phyloP scores from a whole-genome alignment of 2,888 invertebrate species.

The Nemapogon koenigi region DNA sequence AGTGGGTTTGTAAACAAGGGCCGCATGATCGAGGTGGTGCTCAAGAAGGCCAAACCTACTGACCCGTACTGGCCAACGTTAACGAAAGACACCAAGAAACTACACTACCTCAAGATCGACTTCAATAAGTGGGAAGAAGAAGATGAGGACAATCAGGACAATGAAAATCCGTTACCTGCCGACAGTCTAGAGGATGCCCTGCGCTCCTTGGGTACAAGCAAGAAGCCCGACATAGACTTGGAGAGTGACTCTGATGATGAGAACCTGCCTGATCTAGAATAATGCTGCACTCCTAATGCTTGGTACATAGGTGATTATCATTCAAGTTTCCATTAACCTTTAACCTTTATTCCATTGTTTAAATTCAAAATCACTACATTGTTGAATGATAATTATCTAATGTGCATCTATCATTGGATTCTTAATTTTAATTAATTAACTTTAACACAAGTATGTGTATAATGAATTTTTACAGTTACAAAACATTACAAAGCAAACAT shows the following conservation, averaged over 20 bases:
- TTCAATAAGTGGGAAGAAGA: slow-evolving; percentile 99
- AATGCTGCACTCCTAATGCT: too few species aligned
- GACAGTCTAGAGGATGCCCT: slow-evolving; percentile 74
- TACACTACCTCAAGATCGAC: slow-evolving; percentile 96
- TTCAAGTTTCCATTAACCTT: background rate
- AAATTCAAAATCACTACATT: background rate
- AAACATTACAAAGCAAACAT: too few species aligned
- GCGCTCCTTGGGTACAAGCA: slow-evolving; percentile 72
- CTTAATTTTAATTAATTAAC: too few species aligned
- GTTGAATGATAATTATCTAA: too few species aligned
- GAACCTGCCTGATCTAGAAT: slow-evolving; percentile 78
- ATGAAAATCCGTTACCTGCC: slow-evolving; percentile 28
- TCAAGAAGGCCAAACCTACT: slow-evolving; percentile 72
- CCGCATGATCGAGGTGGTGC: slow-evolving; percentile 76
- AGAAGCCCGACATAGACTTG: slow-evolving; percentile 76
- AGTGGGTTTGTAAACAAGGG: slow-evolving; percentile 75
- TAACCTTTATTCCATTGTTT: background rate
- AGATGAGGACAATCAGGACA: slow-evolving; percentile 90
- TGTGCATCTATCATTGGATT: too few species aligned
- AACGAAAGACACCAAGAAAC: slow-evolving; percentile 86
- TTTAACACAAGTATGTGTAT: too few species aligned
- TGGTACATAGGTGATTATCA: too few species aligned
- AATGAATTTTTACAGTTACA: too few species aligned
- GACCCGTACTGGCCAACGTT: slow-evolving; percentile 89
- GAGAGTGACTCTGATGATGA: slow-evolving; percentile 84